Evolutionary conservation across 2,113 vertebrate species (phyloP).

Genomic region (Salvator merianae): DNA sequence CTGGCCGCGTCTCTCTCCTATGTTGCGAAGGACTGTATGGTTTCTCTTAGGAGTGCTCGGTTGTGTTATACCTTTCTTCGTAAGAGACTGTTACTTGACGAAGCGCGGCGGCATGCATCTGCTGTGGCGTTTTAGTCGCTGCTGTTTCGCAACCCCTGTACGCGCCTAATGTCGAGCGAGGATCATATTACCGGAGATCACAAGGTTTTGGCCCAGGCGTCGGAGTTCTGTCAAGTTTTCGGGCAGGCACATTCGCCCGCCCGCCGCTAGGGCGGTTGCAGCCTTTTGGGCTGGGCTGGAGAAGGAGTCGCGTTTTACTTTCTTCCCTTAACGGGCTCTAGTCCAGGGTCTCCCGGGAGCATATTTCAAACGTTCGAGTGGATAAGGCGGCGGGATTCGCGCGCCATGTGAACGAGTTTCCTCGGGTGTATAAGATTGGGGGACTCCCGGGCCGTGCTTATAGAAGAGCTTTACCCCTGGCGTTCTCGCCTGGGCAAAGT

Average conservation of each 20-base stretch:
- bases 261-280: neutral
- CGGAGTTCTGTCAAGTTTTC: neutral
- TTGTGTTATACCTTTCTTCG: too few relatives aligned
- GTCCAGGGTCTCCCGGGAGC: too few relatives aligned
- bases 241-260: neutral
- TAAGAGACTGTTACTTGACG: neutral
- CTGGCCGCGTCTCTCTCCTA: too few relatives aligned
- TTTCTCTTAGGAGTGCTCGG: too few relatives aligned
- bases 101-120: too few relatives aligned
- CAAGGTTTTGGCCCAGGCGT: neutral
- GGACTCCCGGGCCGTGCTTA: neutral
- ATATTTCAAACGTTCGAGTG: too few relatives aligned
- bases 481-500: neutral
- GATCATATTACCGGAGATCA: slow-evolving; percentile 18
- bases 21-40: too few relatives aligned
- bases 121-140: too few relatives aligned
- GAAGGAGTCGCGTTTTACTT: neutral
- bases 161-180: neutral
- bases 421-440: too few relatives aligned
- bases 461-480: neutral
- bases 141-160: neutral
- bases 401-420: neutral
- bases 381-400: too few relatives aligned
- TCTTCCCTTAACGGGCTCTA: too few relatives aligned
- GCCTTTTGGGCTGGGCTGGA: too few relatives aligned